These are phyloP conservation scores for Asarcornis scutulata DNA, from an alignment of 2,113 vertebrate species.

Conservation along the genomic window DNA sequence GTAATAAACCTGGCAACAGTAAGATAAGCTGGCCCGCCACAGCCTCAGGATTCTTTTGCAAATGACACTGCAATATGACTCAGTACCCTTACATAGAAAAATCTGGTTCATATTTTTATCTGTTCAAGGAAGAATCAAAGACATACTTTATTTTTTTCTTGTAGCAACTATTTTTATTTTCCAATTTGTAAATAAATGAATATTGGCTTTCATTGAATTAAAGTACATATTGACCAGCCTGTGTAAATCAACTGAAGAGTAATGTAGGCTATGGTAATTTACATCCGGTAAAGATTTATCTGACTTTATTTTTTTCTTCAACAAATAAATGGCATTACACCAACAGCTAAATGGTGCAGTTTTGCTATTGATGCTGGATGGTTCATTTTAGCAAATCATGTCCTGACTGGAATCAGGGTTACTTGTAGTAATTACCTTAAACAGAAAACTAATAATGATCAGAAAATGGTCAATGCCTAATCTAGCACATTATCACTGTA, in stretches of 20 bases:
- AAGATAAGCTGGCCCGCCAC: conserved; percentile 16
- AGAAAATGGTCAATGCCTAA: conserved; percentile 26
- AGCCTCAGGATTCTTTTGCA: background rate
- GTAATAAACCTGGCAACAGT: conserved; percentile 23
- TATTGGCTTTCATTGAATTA: background rate
- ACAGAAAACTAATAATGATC: background rate
- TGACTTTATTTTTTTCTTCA: background rate
- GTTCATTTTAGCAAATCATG: background rate
- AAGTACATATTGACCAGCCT: background rate
- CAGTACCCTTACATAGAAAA: background rate
- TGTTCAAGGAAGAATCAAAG: conserved; percentile 15
- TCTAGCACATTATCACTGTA: background rate
- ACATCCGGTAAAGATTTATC: conserved; percentile 1
- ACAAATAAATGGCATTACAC: background rate
- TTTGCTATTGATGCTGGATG: background rate
- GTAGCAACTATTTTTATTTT: conserved; percentile 9
- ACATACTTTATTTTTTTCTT: background rate
- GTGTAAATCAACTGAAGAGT: background rate
- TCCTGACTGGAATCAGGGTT: background rate
- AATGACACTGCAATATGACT: conserved; percentile 33
- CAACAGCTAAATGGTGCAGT: background rate
- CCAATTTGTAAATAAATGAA: conserved; percentile 9
- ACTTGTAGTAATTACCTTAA: conserved; percentile 18
- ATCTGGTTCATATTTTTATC: background rate
- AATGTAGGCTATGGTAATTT: background rate